Evolutionary conservation across 2,113 vertebrate species (phyloP).

Genomic region (Pseudopipra pipra): DNA sequence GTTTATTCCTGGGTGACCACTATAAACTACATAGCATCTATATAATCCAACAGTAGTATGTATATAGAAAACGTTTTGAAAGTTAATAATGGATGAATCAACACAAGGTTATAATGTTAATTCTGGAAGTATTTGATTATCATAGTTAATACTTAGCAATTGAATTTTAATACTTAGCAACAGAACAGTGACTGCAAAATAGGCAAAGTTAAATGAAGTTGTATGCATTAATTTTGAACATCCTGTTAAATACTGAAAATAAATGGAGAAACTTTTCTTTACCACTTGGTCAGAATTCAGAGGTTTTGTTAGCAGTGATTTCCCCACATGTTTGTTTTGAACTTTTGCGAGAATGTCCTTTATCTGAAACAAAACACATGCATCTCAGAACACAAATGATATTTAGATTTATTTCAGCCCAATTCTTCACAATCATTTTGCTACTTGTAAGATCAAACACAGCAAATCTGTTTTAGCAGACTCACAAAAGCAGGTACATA

Average conservation of each 20-base stretch:
- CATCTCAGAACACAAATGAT: not conserved
- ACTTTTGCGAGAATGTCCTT: conserved; percentile 79
- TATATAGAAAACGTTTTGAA: not conserved
- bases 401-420: not conserved
- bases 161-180: not conserved
- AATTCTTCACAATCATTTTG: not conserved
- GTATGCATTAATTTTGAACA: not conserved
- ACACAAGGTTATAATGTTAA: not conserved
- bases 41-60: not conserved
- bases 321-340: conserved; percentile 78
- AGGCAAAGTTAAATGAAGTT: not conserved
- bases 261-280: not conserved
- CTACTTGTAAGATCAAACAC: not conserved
- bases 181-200: not conserved
- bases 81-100: not conserved
- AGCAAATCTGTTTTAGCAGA: not conserved
- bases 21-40: not conserved
- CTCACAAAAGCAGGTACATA: not conserved
- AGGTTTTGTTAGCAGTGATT: conserved; percentile 80
- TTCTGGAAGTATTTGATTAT: not conserved
- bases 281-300: conserved; percentile 86
- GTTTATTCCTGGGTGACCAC: not conserved
- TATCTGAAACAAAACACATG: conserved; percentile 73
- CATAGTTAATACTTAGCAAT: not conserved
- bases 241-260: not conserved